Evolutionary conservation across 2,888 invertebrate species (phyloP).

Genomic region (Serripes groenlandicus): DNA sequence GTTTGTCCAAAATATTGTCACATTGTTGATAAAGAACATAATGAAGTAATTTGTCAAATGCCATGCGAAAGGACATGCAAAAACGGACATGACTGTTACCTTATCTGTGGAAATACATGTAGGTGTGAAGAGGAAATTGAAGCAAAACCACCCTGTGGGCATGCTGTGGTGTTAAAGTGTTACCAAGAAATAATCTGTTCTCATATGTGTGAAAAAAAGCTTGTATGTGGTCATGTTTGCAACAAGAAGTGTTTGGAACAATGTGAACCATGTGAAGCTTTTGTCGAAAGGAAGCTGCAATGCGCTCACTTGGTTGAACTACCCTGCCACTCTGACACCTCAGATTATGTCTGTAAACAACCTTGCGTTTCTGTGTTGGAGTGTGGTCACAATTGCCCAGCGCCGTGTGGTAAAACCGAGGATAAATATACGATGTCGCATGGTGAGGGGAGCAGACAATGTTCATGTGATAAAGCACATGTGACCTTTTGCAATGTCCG

Average conservation of each 20-base stretch:
- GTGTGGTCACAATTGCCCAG: slow-evolving; percentile 40
- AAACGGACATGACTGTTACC: slow-evolving; percentile 50
- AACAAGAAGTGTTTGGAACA: slow-evolving; percentile 6
- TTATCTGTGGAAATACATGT: slow-evolving; percentile 81
- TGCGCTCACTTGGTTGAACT: slow-evolving; percentile 26
- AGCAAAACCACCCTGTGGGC: slow-evolving; percentile 27
- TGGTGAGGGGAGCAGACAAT: background rate
- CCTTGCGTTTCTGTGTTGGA: background rate
- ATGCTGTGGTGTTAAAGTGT: slow-evolving; percentile 46
- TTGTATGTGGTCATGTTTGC: slow-evolving; percentile 68
- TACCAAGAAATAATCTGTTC: slow-evolving; percentile 39
- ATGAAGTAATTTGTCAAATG: slow-evolving; percentile 16
- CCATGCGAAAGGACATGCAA: slow-evolving; percentile 38
- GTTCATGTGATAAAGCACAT: background rate
- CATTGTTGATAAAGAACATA: slow-evolving; percentile 36
- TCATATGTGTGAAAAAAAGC: slow-evolving; percentile 62
- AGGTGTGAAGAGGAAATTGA: slow-evolving; percentile 13
- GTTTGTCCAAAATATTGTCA: slow-evolving; percentile 74
- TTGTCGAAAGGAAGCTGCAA: background rate
- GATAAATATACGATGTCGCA: too few species aligned
- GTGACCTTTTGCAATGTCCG: background rate
- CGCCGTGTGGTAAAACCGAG: slow-evolving; percentile 2
- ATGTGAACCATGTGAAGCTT: slow-evolving; percentile 2
- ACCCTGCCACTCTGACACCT: slow-evolving; percentile 8
- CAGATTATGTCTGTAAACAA: background rate